Base-by-base conservation (phyloP, 2,888 invertebrate species). In the Selenia dentaria region DNA sequence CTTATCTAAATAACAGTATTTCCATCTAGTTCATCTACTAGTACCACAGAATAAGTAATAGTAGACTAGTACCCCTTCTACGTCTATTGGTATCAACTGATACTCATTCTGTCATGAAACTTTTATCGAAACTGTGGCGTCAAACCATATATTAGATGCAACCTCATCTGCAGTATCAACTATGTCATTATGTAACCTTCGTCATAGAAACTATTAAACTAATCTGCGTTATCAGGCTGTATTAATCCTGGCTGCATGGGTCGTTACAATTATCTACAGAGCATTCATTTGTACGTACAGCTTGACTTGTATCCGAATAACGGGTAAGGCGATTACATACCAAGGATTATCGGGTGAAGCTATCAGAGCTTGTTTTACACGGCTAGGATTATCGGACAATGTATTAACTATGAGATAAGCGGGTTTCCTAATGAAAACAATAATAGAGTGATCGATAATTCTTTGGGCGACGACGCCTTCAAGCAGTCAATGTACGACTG, bases 1-100 rank as follows among this genome's bases (percentile, higher is more conserved):
- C 74, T 87, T 86, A 84, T 80, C 76, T 65, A 62, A 57, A 59
- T 74, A 80, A 82, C 80, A 77, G 76, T 69, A 73, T 69, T 68
- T 54, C 52, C 52, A 37, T 31, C 43, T 31, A 14, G 18, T 13
- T n/a, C 6, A 16, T 4, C 16, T 16, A 16, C 16, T 16, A 16
- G n/a, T n/a, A 33, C 28, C 8, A n/a, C n/a, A n/a, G n/a, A n/a
- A n/a, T n/a, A n/a, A n/a, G n/a, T n/a, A n/a, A n/a, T n/a, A n/a
- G n/a, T 18, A 16, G 24, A 27, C 27, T 38, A 27, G 10, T 26
- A 38, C 29, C 5, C 27, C 16, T 39, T 39, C 45, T 33, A 14
- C 22, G 16, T 14, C 33, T 31, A 2, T 9, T 18, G 1, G 2
- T 39, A 31, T 5, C 10, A 32, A 33, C 28, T 28, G 16, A 28